phyloP scores from a whole-genome alignment of 2,113 vertebrate genomes.

The Heliornis fulica region DNA sequence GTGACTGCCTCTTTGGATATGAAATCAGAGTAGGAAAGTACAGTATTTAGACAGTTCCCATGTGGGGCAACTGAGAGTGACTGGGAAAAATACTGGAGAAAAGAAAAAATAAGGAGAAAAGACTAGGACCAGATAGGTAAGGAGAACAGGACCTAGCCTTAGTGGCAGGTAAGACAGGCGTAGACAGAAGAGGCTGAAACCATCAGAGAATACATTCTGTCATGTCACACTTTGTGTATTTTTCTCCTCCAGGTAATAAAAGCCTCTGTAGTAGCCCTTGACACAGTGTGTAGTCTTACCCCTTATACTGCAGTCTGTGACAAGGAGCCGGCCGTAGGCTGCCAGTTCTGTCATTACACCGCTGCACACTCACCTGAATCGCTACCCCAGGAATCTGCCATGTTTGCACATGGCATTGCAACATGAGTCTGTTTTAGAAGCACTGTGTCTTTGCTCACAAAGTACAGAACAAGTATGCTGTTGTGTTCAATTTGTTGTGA shows the following conservation, averaged over 20 bases:
- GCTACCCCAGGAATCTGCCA: neutral
- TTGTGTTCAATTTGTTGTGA: neutral
- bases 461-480: neutral
- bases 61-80: neutral
- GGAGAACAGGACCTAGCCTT: neutral
- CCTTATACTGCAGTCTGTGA: neutral
- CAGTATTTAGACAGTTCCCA: neutral
- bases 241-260: neutral
- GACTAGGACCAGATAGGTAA: rapidly evolving
- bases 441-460: neutral
- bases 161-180: neutral
- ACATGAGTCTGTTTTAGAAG: neutral
- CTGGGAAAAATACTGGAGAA: neutral
- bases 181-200: neutral
- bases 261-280: neutral
- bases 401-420: neutral
- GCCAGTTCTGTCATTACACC: neutral
- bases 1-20: neutral
- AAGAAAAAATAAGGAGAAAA: neutral
- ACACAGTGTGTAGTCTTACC: neutral
- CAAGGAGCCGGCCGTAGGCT: neutral
- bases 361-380: neutral
- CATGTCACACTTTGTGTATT: neutral
- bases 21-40: neutral
- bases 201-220: neutral